Evolutionary conservation across 2,113 vertebrate species (phyloP).

Genomic region (Odocoileus hemionus): DNA sequence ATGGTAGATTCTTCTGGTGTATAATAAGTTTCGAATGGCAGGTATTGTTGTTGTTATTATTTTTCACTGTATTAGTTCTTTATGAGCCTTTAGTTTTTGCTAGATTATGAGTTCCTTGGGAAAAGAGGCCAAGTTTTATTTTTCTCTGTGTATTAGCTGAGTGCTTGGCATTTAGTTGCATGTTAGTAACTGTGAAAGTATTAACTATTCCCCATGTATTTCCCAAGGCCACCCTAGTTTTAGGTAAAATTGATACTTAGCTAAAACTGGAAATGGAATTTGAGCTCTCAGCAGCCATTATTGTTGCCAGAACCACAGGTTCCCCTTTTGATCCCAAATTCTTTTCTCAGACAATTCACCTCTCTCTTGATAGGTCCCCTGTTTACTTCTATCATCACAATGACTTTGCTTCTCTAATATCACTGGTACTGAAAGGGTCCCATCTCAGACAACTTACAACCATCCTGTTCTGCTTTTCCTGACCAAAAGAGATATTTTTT

Average conservation of each 20-base stretch:
- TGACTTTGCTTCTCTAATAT: neutral
- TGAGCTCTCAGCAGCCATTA: neutral
- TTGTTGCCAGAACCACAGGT: neutral
- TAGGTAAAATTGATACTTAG: neutral
- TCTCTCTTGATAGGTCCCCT: neutral
- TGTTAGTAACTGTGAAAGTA: neutral
- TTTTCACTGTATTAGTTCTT: neutral
- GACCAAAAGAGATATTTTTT: neutral
- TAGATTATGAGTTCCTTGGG: neutral
- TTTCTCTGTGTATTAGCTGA: neutral
- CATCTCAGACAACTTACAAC: neutral
- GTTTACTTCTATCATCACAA: neutral
- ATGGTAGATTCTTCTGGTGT: neutral
- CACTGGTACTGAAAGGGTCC: neutral
- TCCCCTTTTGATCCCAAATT: neutral
- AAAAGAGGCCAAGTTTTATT: neutral
- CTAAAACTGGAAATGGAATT: neutral
- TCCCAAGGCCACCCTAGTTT: neutral
- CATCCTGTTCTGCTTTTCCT: neutral
- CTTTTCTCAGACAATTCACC: neutral
- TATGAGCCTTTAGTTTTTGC: neutral
- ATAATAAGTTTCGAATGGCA: neutral
- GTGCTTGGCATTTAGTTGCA: neutral
- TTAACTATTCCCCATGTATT: neutral
- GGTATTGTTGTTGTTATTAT: neutral